These are phyloP conservation scores for Mormyrops attenuatus DNA, from an alignment of 2,797 vertebrate genomes.

Conservation along the genomic window DNA sequence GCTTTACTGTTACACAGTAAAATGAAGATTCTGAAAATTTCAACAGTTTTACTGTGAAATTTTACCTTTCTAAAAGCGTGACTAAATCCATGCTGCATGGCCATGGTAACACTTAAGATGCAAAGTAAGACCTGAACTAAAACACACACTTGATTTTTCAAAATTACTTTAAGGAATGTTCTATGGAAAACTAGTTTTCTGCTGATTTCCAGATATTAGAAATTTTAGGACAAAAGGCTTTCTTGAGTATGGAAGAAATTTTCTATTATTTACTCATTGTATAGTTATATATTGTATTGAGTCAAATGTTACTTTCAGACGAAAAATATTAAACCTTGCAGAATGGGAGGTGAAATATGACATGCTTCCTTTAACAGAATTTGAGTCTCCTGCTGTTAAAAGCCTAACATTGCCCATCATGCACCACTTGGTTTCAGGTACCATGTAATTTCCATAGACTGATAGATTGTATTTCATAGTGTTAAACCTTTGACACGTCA, in stretches of 20 bases:
- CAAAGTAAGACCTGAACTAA: neutral
- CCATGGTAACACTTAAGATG: neutral
- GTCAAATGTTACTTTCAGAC: neutral
- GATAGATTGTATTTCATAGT: conserved; percentile 11
- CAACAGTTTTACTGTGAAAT: neutral
- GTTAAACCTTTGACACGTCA: neutral
- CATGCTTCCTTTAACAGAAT: conserved; percentile 61
- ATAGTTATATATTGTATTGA: neutral
- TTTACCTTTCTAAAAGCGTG: neutral
- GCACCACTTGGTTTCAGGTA: conserved; percentile 61
- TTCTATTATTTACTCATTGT: neutral
- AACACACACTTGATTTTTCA: neutral
- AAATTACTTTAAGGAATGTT: neutral
- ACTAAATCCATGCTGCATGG: neutral
- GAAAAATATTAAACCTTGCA: neutral
- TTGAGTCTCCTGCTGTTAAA: conserved; percentile 54
- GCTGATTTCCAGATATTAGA: neutral
- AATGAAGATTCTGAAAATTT: neutral
- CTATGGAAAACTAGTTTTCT: neutral
- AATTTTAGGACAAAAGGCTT: neutral
- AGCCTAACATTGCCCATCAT: conserved; percentile 70
- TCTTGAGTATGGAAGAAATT: neutral
- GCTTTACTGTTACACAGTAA: neutral
- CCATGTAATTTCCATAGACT: conserved; percentile 39
- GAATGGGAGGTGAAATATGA: conserved; percentile 23